Evolutionary conservation across 2,888 invertebrate genomes (phyloP).

Genomic region (Nephrotoma guestfalica): DNA sequence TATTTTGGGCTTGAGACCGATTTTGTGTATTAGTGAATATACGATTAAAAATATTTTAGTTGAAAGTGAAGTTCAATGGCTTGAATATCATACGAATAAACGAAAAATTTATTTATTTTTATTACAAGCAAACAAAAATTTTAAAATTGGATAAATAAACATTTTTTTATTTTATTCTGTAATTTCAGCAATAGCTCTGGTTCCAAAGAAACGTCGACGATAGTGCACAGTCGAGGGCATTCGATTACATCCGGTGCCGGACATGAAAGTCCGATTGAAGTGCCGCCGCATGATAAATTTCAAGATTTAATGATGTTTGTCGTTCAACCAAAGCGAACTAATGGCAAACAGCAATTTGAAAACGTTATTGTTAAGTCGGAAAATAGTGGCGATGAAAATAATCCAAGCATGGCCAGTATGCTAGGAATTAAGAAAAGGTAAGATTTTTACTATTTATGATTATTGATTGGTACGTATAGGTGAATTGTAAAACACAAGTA

Average conservation of each 20-base stretch:
- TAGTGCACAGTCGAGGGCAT: conserved; percentile 18
- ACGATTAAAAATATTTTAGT: neutral
- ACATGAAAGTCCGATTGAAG: conserved; percentile 11
- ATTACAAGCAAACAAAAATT: neutral
- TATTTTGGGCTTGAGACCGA: neutral
- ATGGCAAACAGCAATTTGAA: conserved; percentile 18
- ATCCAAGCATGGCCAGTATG: conserved; percentile 57
- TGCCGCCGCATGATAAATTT: conserved; percentile 27
- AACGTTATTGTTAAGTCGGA: conserved; percentile 34
- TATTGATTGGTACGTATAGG: neutral
- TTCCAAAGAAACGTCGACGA: conserved; percentile 30
- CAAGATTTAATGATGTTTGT: conserved; percentile 22
- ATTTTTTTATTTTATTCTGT: neutral
- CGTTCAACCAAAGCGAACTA: conserved; percentile 15
- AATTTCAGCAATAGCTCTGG: conserved; percentile 29
- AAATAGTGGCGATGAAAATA: conserved; percentile 38
- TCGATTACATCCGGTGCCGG: conserved; percentile 20
- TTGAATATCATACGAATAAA: neutral
- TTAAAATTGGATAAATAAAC: neutral
- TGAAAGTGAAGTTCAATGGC: neutral
- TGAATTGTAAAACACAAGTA: too few species aligned
- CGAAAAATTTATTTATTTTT: neutral
- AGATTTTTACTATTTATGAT: conserved; percentile 15
- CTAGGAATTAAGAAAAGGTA: conserved; percentile 37
- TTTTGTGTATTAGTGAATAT: neutral